A percentile compares a stretch with the other conserved stretches of the same genome.
These are phyloP conservation scores for Metellina segmentata DNA, from an alignment of 2,888 invertebrate species.

Conservation along the genomic window DNA sequence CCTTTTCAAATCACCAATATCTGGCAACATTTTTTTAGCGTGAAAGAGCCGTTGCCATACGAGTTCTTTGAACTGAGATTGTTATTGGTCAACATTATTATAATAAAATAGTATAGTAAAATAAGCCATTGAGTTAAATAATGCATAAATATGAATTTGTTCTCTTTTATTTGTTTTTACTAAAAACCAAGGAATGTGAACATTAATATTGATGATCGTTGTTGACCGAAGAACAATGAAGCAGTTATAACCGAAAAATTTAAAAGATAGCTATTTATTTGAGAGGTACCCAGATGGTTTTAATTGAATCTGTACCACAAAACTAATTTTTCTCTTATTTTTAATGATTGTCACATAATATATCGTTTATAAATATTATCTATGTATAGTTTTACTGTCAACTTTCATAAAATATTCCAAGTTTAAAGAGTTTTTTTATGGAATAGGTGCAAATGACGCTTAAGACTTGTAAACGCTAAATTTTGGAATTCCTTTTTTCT, in stretches of 20 bases:
- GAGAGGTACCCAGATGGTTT: conserved; percentile 61
- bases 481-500: conserved; percentile 30
- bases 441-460: conserved; percentile 43
- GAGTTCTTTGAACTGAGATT: conserved; percentile 74
- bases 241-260: neutral
- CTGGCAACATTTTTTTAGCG: conserved; percentile 54
- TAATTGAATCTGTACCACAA: conserved; percentile 18
- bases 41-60: conserved; percentile 72
- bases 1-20: neutral
- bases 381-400: neutral
- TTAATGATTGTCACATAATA: conserved; percentile 32
- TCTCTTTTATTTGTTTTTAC: neutral
- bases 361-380: neutral
- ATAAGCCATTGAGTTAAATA: conserved; percentile 27
- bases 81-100: conserved; percentile 45
- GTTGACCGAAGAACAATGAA: neutral
- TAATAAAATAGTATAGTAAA: conserved; percentile 16
- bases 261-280: conserved; percentile 16
- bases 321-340: conserved; percentile 21
- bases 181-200: neutral
- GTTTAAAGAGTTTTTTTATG: conserved; percentile 10
- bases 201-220: neutral
- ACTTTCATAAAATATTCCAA: neutral
- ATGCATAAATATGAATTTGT: conserved; percentile 20
- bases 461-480: conserved; percentile 38